These are phyloP conservation scores for Oophaga pumilio DNA, from an alignment of 2,113 vertebrate genomes.

Conservation along the genomic window DNA sequence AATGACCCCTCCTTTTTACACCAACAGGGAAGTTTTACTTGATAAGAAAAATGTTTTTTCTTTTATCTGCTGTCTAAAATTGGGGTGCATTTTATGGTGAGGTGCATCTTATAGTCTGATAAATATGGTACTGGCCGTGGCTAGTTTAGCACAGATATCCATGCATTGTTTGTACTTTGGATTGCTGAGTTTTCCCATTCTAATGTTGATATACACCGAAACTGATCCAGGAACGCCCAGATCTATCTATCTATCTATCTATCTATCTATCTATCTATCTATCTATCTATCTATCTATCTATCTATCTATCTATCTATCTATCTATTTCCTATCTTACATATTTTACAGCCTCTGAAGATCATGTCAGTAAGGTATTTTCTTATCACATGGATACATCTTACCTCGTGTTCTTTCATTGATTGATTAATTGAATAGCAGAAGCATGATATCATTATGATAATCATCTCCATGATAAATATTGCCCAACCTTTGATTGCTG, in stretches of 20 bases:
- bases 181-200: too few species aligned
- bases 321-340: background rate
- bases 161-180: too few species aligned
- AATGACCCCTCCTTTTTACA: too few species aligned
- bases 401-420: constrained; percentile 11
- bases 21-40: too few species aligned
- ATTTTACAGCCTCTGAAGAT: background rate
- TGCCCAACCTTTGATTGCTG: constrained; percentile 32
- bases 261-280: background rate
- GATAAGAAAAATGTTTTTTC: too few species aligned
- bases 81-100: too few species aligned
- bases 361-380: constrained; percentile 16
- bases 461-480: constrained; percentile 12
- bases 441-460: constrained; percentile 32
- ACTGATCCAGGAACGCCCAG: too few species aligned
- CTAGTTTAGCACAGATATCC: too few species aligned
- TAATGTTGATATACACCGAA: too few species aligned
- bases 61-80: too few species aligned
- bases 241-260: background rate
- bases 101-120: too few species aligned
- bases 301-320: background rate
- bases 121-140: too few species aligned
- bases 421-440: constrained; percentile 10
- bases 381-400: constrained; percentile 16
- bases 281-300: constrained; percentile 14